Evolutionary conservation across 1,140 invertebrate species (phyloP).

Genomic region (Acromyrmex echinatior): DNA sequence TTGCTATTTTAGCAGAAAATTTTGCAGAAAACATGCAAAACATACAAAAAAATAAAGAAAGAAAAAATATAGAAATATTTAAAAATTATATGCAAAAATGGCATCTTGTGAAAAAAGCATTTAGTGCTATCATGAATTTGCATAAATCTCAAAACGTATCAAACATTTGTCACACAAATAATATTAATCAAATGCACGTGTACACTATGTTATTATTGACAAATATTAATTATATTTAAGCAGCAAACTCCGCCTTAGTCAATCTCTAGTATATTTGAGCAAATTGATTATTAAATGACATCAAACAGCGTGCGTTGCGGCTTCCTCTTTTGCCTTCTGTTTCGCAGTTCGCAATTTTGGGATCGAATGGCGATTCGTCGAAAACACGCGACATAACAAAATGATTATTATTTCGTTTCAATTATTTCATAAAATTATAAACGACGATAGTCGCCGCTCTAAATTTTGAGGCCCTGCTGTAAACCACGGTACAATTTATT

Average conservation of each 20-base stretch:
- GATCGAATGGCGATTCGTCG: conserved; percentile 29
- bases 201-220: conserved; percentile 17
- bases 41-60: background rate
- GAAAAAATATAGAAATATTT: background rate
- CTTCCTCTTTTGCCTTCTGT: background rate
- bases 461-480: background rate
- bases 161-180: conserved; percentile 9
- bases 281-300: conserved; percentile 50
- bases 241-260: conserved; percentile 29
- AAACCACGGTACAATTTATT: too few species aligned
- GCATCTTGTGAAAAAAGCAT: background rate
- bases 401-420: conserved; percentile 43
- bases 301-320: background rate
- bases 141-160: too few species aligned
- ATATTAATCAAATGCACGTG: conserved; percentile 5
- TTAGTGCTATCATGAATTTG: background rate
- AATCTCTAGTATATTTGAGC: conserved; percentile 39
- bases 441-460: background rate
- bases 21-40: background rate
- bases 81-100: background rate
- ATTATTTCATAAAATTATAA: conserved; percentile 68
- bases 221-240: conserved; percentile 52
- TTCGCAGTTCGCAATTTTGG: conserved; percentile 5
- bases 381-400: conserved; percentile 50
- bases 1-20: background rate